Conservation (phyloP, 2,113 vertebrate species). For the Myrmecophaga tridactyla region DNA sequence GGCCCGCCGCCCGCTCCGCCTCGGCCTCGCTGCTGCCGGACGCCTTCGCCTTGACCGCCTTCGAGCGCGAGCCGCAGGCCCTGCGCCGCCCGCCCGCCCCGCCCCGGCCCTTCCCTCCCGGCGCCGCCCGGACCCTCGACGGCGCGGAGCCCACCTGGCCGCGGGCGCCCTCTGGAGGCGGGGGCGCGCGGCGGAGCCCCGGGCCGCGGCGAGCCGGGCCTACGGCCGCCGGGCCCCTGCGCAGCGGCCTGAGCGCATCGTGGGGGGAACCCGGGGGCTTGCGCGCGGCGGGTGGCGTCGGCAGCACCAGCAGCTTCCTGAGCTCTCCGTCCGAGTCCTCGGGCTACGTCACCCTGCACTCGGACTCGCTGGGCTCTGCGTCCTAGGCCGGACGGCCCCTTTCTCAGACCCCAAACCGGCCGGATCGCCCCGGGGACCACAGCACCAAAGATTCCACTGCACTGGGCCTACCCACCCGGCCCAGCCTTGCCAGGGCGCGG, state of each 20-base stretch:
- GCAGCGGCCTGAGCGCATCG: slow-evolving; percentile 74
- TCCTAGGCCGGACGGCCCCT: slow-evolving; percentile 71
- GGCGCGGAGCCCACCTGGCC: not conserved
- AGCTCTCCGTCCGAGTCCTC: slow-evolving; percentile 90
- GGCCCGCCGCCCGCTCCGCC: slow-evolving; percentile 77
- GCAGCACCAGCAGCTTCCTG: slow-evolving; percentile 91
- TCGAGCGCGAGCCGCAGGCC: slow-evolving; percentile 89
- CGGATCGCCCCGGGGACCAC: not conserved
- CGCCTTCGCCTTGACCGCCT: slow-evolving; percentile 88
- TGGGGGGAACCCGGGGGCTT: slow-evolving; percentile 82
- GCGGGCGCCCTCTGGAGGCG: not conserved
- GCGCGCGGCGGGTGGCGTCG: slow-evolving; percentile 76
- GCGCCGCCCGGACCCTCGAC: slow-evolving; percentile 25
- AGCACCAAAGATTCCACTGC: slow-evolving; percentile 62
- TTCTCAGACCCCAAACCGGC: not conserved
- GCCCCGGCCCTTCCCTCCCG: not conserved
- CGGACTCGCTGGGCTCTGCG: slow-evolving; percentile 89
- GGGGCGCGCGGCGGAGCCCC: not conserved
- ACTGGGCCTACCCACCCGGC: no score
- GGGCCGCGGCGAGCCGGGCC: not conserved
- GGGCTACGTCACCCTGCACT: slow-evolving; percentile 88
- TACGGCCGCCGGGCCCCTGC: slow-evolving; percentile 67
- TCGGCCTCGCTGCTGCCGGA: slow-evolving; percentile 86
- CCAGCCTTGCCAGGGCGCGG: not conserved
- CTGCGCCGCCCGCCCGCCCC: slow-evolving; percentile 81